Conservation (phyloP, 2,113 vertebrate species). For the Hippocampus guttulatus region DNA sequence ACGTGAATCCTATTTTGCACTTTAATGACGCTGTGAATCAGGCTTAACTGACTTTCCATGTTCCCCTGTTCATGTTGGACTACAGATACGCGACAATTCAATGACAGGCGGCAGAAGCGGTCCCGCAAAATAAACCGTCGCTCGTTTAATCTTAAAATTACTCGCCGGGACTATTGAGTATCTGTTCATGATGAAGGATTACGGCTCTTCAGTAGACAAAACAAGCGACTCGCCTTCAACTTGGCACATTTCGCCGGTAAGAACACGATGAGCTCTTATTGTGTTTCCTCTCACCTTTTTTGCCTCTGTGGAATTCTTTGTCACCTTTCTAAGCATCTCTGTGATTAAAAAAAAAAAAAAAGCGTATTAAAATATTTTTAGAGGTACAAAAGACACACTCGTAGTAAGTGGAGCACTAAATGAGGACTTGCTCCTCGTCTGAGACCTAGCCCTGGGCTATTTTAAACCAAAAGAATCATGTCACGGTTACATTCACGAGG, state of each 20-base stretch:
- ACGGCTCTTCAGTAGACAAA: conserved; percentile 29
- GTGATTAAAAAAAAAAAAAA: conserved; percentile 32
- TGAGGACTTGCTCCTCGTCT: conserved; percentile 59
- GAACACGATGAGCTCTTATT: conserved; percentile 9
- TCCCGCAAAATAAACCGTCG: neutral
- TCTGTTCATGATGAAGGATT: conserved; percentile 5
- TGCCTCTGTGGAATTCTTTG: conserved; percentile 19
- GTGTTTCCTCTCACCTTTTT: conserved; percentile 21
- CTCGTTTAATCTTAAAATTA: neutral
- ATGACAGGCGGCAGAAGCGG: neutral
- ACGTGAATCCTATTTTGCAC: neutral
- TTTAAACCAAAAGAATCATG: conserved; percentile 58
- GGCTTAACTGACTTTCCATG: neutral
- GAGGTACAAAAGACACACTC: neutral
- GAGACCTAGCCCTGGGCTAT: conserved; percentile 68
- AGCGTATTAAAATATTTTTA: conserved; percentile 41
- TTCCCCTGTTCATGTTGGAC: neutral
- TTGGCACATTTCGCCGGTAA: conserved; percentile 6
- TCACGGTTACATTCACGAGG: conserved; percentile 65
- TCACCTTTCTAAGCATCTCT: conserved; percentile 29
- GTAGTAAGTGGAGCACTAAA: conserved; percentile 57
- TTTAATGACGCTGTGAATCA: neutral
- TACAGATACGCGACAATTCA: conserved; percentile 1
- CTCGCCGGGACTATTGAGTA: conserved; percentile 3
- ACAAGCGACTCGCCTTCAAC: conserved; percentile 14